A percentile compares a stretch with the other conserved stretches of the same genome.
These are phyloP conservation scores for Araneus ventricosus DNA, from an alignment of 1,140 invertebrate genomes.

Conservation along the genomic window DNA sequence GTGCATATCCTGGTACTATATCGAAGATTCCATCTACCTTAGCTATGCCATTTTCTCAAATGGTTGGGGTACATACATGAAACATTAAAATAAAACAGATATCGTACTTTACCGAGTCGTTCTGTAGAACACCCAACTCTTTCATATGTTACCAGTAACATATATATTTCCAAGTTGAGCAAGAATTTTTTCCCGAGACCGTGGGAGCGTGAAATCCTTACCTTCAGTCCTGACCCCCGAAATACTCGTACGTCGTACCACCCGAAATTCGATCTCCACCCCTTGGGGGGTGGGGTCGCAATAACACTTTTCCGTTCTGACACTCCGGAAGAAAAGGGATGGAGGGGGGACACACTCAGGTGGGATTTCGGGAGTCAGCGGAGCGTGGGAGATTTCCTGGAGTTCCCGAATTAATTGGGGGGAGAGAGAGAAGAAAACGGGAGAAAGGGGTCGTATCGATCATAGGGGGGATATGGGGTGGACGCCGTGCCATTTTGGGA, in stretches of 20 bases:
- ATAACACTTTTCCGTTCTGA: constrained; percentile 7
- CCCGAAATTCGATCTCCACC: neutral
- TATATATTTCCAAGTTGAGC: neutral
- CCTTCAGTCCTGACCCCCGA: too few relatives aligned
- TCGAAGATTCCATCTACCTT: too few relatives aligned
- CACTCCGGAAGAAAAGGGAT: neutral
- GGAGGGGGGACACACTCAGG: neutral
- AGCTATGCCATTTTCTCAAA: too few relatives aligned
- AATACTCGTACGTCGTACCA: neutral
- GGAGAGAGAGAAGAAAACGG: neutral
- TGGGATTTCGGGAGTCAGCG: constrained; percentile 45
- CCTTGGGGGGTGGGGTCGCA: constrained; percentile 4
- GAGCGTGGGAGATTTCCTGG: constrained; percentile 63
- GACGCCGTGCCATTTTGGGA: neutral
- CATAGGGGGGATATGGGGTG: neutral
- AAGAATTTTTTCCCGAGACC: neutral
- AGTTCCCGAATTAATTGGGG: constrained; percentile 68
- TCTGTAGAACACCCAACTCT: too few relatives aligned
- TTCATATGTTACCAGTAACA: too few relatives aligned
- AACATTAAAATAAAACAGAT: too few relatives aligned
- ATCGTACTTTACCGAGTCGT: too few relatives aligned
- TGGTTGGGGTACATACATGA: too few relatives aligned
- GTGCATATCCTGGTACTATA: too few relatives aligned
- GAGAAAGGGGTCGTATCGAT: constrained; percentile 44
- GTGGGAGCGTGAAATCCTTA: constrained; percentile 7